Conservation (phyloP, 1,140 invertebrate species). For the Drosophila burlai region DNA sequence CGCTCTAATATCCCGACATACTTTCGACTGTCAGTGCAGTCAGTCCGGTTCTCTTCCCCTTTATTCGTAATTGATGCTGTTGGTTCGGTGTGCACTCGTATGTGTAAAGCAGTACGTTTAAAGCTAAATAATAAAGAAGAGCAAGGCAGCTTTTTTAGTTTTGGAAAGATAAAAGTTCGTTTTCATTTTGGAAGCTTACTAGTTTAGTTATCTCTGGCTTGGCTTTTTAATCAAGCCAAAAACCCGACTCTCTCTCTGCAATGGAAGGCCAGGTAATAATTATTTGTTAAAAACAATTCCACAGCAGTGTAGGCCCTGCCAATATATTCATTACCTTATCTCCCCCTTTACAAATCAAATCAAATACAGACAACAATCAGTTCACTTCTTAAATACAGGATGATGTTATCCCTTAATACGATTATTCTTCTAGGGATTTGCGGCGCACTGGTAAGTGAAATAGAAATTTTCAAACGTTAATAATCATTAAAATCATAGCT, state of each 20-base stretch:
- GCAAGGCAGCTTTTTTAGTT: background rate
- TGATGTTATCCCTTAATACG: background rate
- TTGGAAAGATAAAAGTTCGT: background rate
- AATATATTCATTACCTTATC: conserved; percentile 1
- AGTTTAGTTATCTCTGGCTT: background rate
- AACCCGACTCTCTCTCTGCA: too few species aligned
- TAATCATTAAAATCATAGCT: conserved; percentile 1
- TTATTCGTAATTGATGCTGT: conserved; percentile 33
- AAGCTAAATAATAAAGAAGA: background rate
- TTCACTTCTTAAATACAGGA: background rate
- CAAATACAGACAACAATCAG: background rate
- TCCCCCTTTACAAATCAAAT: background rate
- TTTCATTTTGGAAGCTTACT: background rate
- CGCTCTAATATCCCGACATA: conserved; percentile 66
- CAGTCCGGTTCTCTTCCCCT: background rate
- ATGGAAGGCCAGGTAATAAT: background rate
- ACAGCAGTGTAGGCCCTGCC: background rate
- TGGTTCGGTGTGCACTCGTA: too few species aligned
- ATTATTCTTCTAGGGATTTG: conserved; percentile 2
- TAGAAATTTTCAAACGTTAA: background rate
- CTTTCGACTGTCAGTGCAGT: conserved; percentile 27
- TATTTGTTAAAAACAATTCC: background rate
- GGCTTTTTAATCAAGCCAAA: too few species aligned
- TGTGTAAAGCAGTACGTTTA: background rate
- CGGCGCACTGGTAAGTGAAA: conserved; percentile 7